Evolutionary conservation across 2,113 vertebrate genomes (phyloP).

Genomic region (Arizona elegans): DNA sequence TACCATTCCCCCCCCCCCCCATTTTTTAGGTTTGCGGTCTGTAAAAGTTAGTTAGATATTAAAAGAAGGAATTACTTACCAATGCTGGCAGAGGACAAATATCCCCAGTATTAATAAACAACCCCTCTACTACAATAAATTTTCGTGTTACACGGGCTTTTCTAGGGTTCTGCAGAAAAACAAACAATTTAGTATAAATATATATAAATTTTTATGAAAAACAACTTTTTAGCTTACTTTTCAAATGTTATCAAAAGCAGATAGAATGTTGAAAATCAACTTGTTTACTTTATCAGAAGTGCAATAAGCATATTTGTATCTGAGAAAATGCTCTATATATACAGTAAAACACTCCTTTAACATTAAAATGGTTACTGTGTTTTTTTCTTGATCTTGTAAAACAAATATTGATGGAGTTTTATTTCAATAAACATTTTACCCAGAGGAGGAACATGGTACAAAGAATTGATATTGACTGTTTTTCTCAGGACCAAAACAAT

Average conservation of each 20-base stretch:
- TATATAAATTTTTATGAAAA: neutral
- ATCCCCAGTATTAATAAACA: conserved; percentile 92
- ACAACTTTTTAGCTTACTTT: neutral
- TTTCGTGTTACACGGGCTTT: conserved; percentile 91
- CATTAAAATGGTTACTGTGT: neutral
- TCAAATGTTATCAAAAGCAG: neutral
- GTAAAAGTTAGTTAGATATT: neutral
- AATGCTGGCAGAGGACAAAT: conserved; percentile 91
- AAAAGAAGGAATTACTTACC: conserved; percentile 72
- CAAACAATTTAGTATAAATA: neutral
- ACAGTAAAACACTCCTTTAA: neutral
- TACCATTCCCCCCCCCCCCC: neutral
- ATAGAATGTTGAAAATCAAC: neutral
- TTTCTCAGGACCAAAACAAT: neutral
- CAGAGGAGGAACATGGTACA: neutral
- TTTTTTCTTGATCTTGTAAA: neutral
- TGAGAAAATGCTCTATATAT: neutral
- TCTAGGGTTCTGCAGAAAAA: conserved; percentile 81
- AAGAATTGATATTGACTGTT: neutral
- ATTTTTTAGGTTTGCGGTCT: neutral
- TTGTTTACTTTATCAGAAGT: neutral
- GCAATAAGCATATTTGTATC: neutral
- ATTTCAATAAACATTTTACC: neutral
- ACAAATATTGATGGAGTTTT: neutral
- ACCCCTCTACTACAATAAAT: conserved; percentile 90